Base-by-base conservation (phyloP, 2,888 invertebrate genomes). In the Aleiodes testaceus region DNA sequence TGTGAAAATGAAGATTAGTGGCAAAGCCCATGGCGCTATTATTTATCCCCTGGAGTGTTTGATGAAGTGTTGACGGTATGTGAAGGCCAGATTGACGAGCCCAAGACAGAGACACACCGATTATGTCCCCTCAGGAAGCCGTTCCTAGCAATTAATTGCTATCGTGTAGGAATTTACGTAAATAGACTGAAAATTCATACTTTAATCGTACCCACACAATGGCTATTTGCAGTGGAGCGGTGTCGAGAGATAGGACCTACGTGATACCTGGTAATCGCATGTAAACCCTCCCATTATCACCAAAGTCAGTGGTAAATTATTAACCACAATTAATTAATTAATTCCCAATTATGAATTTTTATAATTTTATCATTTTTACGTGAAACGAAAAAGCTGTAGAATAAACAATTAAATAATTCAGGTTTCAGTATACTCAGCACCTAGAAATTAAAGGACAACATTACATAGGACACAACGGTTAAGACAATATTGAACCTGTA, bases 221-320 rank as follows among this genome's bases (percentile, higher is more conserved):
- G 5, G 42, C 22, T 55, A 3, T 22, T 71, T 64, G 59, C 26
- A 64, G 79, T 77, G 83, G 85, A 87, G 83, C 85, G 86, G 83
- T 85, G 84, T 82, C 85, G 82, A 85, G 82, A 85, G 87, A 87
- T 82, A 80, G 81, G 80, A 82, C 79, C 77, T 73, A 79, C 80
- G 85, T 87, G 87, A 86, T 87, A 82, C 86, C 87, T 87, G 87
- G 87, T 86, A 87, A 85, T 87, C 85, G 84, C 86, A 85, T 86
- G 79, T 84, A 79, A 74, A 82, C 80, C 76, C 84, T 84, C 86
- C 86, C 84, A 86, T 85, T 81, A 86, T 81, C 83, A 82, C 83
- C 83, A 72, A 64, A 55, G 65, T 69, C 44, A 70, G 36, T 65
- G 72, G 14, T 26, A 5, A 44, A 53, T 45, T 5, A 61, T 22